A percentile compares a stretch with the other conserved stretches of the same genome.
Conservation (phyloP, 2,113 vertebrate species). For the Willisornis vidua region DNA sequence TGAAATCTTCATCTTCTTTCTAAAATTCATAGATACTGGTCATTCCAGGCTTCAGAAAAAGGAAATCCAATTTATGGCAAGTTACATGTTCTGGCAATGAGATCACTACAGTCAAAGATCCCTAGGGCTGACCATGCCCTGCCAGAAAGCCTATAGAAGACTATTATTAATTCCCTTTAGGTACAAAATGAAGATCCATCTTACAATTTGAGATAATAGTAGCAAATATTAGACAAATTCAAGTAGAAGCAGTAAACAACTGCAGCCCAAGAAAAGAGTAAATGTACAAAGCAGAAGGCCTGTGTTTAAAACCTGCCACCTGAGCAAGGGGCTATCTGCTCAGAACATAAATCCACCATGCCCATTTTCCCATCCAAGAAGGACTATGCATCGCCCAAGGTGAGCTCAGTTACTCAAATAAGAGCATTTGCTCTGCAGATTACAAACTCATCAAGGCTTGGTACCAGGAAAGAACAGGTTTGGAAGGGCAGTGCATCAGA, state of each 20-base stretch:
- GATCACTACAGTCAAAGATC: not conserved
- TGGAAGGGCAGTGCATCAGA: not conserved
- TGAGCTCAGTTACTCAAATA: not conserved
- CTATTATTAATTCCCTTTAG: not conserved
- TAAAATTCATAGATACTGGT: not conserved
- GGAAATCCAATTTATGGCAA: not conserved
- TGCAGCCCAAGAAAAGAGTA: not conserved
- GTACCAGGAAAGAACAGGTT: not conserved
- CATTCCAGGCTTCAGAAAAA: constrained; percentile 11
- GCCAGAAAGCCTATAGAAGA: not conserved
- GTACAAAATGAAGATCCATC: not conserved
- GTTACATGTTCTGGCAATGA: not conserved
- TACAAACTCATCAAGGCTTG: not conserved
- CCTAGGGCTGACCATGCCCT: not conserved
- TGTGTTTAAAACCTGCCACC: not conserved
- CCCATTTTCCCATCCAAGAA: not conserved
- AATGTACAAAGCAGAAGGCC: not conserved
- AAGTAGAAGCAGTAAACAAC: not conserved
- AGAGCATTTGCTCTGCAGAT: not conserved
- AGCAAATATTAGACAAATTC: not conserved
- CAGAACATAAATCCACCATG: not conserved
- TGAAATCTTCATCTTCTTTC: not conserved
- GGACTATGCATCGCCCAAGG: not conserved
- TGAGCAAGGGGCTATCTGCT: not conserved
- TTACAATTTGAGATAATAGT: not conserved